These are phyloP conservation scores for Dinothrombium tinctorium DNA, from an alignment of 1,140 invertebrate species.

Conservation along the genomic window DNA sequence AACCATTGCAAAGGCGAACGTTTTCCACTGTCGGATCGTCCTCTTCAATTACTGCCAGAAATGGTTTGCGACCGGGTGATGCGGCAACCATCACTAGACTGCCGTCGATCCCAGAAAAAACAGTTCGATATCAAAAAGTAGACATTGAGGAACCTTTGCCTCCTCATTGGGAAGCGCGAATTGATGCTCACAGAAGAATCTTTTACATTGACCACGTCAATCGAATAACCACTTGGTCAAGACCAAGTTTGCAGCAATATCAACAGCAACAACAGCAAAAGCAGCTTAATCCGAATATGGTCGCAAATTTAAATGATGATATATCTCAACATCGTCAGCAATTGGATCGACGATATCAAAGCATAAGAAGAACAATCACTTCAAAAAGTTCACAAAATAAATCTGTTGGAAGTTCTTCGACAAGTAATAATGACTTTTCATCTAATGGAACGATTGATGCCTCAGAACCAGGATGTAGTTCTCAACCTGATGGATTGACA, in stretches of 20 bases:
- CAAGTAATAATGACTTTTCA: too few species aligned
- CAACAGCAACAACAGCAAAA: neutral
- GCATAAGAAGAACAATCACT: conserved; percentile 56
- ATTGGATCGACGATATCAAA: conserved; percentile 56
- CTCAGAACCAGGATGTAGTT: too few species aligned
- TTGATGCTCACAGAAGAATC: conserved; percentile 68
- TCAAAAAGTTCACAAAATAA: too few species aligned
- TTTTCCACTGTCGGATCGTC: neutral
- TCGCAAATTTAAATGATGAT: conserved; percentile 22
- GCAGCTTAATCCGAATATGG: neutral
- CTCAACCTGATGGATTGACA: too few species aligned
- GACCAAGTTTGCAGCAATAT: conserved; percentile 30
- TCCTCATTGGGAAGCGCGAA: conserved; percentile 64
- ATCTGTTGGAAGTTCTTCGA: too few species aligned
- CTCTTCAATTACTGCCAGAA: neutral
- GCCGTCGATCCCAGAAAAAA: conserved; percentile 52
- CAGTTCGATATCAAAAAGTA: conserved; percentile 30
- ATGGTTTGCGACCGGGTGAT: neutral
- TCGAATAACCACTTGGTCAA: conserved; percentile 72
- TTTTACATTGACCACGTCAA: conserved; percentile 82
- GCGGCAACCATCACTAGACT: conserved; percentile 29
- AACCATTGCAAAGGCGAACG: neutral
- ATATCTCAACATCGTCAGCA: conserved; percentile 46
- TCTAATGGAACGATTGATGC: too few species aligned
- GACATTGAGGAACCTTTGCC: conserved; percentile 48